Percentiles rank a stretch among this genome's conserved stretches.
These are phyloP conservation scores for Ennomos fuscantarius DNA, from an alignment of 2,888 invertebrate species.

Conservation along the genomic window DNA sequence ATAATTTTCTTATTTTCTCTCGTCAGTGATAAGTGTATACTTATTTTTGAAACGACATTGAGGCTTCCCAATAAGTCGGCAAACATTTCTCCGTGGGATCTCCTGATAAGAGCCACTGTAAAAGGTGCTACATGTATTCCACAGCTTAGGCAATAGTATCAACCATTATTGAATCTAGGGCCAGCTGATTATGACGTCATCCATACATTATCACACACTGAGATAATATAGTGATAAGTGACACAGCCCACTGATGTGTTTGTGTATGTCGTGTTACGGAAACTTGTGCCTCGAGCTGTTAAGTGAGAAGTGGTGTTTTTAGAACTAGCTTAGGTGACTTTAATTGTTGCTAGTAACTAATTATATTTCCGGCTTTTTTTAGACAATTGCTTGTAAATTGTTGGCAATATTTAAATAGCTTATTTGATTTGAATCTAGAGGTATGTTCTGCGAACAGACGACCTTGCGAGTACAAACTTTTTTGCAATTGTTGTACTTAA, in stretches of 20 bases:
- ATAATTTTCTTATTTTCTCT: not conserved
- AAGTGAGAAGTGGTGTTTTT: not conserved
- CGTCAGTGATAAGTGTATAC: constrained; percentile 2
- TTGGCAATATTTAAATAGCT: too few relatives aligned
- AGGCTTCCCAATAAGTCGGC: constrained; percentile 4
- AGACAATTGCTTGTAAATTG: too few relatives aligned
- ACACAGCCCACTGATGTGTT: constrained; percentile 10
- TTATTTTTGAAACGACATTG: constrained; percentile 13
- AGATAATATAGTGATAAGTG: constrained; percentile 9
- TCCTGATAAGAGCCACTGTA: constrained; percentile 16
- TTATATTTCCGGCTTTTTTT: too few relatives aligned
- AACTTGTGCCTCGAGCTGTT: constrained; percentile 3
- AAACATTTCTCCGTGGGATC: constrained; percentile 11
- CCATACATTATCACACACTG: constrained; percentile 29
- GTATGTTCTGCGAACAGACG: too few relatives aligned
- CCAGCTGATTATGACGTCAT: constrained; percentile 31
- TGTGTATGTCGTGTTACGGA: constrained; percentile 2
- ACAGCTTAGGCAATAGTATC: constrained; percentile 17
- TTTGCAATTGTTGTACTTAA: too few relatives aligned
- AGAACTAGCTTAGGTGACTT: too few relatives aligned
- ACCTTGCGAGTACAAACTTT: too few relatives aligned
- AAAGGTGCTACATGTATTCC: constrained; percentile 8
- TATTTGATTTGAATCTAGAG: too few relatives aligned
- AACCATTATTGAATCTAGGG: constrained; percentile 15
- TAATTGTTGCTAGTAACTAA: too few relatives aligned